A percentile compares a stretch with the other conserved stretches of the same genome.
Conservation (phyloP, 2,888 invertebrate genomes). For the Tuberolachnus salignus region DNA sequence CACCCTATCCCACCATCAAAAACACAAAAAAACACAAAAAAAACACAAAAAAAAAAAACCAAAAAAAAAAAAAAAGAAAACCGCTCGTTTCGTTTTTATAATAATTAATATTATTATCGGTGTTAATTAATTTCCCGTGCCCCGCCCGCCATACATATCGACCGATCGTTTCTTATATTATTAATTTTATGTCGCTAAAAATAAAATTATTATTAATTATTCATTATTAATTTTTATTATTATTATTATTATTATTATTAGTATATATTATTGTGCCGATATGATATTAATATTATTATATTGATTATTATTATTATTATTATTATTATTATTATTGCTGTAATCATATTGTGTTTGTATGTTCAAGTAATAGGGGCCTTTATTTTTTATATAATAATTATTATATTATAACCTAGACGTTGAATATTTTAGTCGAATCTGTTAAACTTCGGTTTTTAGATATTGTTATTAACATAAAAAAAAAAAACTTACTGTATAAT, state of each 20-base stretch:
- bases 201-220: slow-evolving; percentile 19
- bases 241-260: slow-evolving; percentile 31
- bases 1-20: no score
- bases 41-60: no score
- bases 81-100: slow-evolving; percentile 38
- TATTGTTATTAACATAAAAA: slow-evolving; percentile 24
- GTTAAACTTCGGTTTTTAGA: slow-evolving; percentile 54
- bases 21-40: no score
- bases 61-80: neutral
- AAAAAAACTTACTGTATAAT: slow-evolving; percentile 38
- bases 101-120: slow-evolving; percentile 10
- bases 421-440: slow-evolving; percentile 53
- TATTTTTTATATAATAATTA: slow-evolving; percentile 52
- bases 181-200: slow-evolving; percentile 31
- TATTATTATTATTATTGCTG: no score
- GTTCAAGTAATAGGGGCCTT: slow-evolving; percentile 55
- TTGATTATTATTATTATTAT: no score
- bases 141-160: slow-evolving; percentile 50
- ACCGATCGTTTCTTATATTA: slow-evolving; percentile 32
- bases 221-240: slow-evolving; percentile 1
- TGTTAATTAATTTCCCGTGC: neutral
- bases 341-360: slow-evolving; percentile 34
- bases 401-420: slow-evolving; percentile 45
- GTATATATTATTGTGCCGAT: neutral
- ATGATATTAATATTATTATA: no score